phyloP scores from a whole-genome alignment of 1,140 invertebrate species.

The Drosophila sturtevanti region DNA sequence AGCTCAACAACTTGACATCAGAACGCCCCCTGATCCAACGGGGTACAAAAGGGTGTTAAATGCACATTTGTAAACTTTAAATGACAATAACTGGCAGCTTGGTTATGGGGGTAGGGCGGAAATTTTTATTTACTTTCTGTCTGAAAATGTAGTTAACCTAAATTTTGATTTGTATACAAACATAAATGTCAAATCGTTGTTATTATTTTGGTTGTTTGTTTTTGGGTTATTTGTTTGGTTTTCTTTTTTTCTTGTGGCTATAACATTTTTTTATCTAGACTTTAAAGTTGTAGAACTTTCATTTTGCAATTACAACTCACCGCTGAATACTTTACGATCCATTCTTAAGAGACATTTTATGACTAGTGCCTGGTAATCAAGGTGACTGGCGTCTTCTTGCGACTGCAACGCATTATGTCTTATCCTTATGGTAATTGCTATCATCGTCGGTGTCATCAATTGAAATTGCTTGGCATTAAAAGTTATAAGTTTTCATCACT shows the following conservation, averaged over 20 bases:
- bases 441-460: constrained; percentile 71
- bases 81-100: constrained; percentile 64
- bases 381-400: too few relatives aligned
- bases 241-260: not conserved
- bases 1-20: constrained; percentile 41
- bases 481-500: constrained; percentile 73
- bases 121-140: constrained; percentile 42
- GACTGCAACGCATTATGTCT: constrained; percentile 43
- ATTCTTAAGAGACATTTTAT: constrained; percentile 36
- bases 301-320: constrained; percentile 46
- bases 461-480: constrained; percentile 76
- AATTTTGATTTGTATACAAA: constrained; percentile 55
- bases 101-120: not conserved
- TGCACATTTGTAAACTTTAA: constrained; percentile 65
- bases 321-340: not conserved
- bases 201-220: not conserved
- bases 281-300: constrained; percentile 33
- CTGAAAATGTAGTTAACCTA: constrained; percentile 47
- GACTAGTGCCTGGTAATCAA: constrained; percentile 16
- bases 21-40: not conserved
- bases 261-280: constrained; percentile 31
- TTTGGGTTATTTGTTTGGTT: not conserved
- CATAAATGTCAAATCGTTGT: constrained; percentile 51
- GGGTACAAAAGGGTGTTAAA: constrained; percentile 46
- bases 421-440: constrained; percentile 62